phyloP scores from a whole-genome alignment of 2,888 invertebrate species.

The Tinea trinotella region DNA sequence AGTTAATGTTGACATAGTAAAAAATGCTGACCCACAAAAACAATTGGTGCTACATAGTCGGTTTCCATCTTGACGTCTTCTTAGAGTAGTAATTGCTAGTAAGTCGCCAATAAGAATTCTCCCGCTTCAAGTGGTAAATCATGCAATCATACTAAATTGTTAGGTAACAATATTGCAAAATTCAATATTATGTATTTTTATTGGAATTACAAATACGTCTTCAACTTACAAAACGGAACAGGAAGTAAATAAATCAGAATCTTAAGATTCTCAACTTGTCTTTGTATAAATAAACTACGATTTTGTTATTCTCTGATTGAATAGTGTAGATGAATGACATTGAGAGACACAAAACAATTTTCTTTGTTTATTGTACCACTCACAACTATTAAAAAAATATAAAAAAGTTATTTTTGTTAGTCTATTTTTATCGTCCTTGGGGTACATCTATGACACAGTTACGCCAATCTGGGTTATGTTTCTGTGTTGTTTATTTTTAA shows the following conservation, averaged over 20 bases:
- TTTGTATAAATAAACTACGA: not conserved
- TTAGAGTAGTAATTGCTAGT: no score
- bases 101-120: no score
- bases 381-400: not conserved
- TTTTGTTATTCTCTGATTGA: not conserved
- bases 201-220: not conserved
- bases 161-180: no score
- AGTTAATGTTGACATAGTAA: no score
- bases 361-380: not conserved
- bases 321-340: not conserved
- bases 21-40: no score
- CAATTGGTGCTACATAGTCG: no score
- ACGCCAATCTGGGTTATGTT: conserved; percentile 14
- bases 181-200: no score
- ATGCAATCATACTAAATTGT: no score
- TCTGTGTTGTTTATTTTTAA: no score
- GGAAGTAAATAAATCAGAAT: not conserved
- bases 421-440: conserved; percentile 1
- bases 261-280: conserved; percentile 4
- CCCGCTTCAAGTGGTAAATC: no score
- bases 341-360: not conserved
- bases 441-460: conserved; percentile 2
- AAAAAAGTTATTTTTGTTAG: not conserved
- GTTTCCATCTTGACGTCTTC: no score
- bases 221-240: not conserved